Conservation (phyloP, 2,888 invertebrate genomes). For the Stenolophus ochropezus region DNA sequence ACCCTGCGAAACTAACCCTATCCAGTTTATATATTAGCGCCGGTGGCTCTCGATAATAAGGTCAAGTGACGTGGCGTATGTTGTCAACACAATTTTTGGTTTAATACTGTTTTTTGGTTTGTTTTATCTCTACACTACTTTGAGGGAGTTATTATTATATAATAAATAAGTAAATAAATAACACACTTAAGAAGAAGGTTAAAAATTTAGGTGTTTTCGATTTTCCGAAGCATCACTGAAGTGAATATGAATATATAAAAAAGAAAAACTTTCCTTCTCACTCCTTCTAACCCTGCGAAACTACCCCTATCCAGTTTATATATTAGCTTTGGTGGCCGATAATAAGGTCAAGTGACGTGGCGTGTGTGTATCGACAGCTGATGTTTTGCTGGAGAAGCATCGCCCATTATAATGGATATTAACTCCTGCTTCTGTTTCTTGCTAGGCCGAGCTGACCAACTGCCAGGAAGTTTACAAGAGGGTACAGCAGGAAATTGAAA, state of each 20-base stretch:
- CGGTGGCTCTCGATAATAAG: background rate
- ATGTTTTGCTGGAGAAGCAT: slow-evolving; percentile 20
- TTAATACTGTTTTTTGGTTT: no score
- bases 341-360: background rate
- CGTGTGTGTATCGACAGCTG: slow-evolving; percentile 2
- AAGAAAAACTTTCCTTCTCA: no score
- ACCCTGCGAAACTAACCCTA: background rate
- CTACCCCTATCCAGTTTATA: background rate
- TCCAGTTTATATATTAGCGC: background rate
- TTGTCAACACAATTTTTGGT: no score
- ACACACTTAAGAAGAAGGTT: no score
- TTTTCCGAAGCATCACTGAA: no score
- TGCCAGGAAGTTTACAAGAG: background rate
- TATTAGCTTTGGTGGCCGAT: background rate
- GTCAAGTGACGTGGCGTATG: background rate
- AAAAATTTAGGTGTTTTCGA: no score
- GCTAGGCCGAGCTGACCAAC: background rate
- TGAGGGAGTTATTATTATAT: no score
- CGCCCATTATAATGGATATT: slow-evolving; percentile 28
- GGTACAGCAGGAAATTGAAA: background rate
- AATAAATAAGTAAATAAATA: no score
- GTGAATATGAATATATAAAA: no score
- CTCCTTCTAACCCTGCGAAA: background rate
- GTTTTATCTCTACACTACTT: no score
- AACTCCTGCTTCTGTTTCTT: slow-evolving; percentile 37